Conservation (phyloP, 2,113 vertebrate species). For the Tupaia chinensis region DNA sequence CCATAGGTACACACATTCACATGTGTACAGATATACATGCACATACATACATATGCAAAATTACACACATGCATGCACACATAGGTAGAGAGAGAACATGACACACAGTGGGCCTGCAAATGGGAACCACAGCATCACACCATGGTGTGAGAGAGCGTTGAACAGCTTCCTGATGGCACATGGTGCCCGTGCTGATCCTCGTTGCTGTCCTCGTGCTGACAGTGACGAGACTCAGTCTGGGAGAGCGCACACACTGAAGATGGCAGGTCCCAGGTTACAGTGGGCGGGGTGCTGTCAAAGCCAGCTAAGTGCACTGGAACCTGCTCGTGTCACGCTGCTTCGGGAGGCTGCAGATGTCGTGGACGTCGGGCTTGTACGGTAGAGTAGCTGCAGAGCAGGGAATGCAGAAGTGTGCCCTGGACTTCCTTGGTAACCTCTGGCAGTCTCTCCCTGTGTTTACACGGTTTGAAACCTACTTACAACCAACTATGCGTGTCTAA, state of each 20-base stretch:
- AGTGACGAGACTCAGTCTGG: too few species aligned
- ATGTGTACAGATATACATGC: fast-evolving
- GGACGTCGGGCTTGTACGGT: neutral
- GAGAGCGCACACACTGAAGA: too few species aligned
- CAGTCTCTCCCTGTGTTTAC: neutral
- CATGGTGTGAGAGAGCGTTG: neutral
- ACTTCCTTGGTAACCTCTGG: neutral
- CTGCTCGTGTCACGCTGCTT: neutral
- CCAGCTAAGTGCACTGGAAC: neutral
- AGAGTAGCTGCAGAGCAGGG: neutral
- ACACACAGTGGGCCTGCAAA: neutral
- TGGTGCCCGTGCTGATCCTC: neutral
- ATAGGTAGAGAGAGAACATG: neutral
- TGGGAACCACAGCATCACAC: neutral
- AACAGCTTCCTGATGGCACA: too few species aligned
- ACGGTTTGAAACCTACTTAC: neutral
- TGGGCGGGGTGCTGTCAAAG: neutral
- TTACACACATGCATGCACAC: neutral
- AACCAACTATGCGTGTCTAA: neutral
- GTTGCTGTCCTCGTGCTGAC: neutral
- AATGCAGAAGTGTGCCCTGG: neutral
- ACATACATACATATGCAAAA: neutral
- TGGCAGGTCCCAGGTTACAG: too few species aligned
- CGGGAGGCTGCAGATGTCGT: too few species aligned
- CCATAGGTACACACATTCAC: too few species aligned